Evolutionary conservation across 2,113 vertebrate genomes (phyloP).

Genomic region (Megaptera novaeangliae): DNA sequence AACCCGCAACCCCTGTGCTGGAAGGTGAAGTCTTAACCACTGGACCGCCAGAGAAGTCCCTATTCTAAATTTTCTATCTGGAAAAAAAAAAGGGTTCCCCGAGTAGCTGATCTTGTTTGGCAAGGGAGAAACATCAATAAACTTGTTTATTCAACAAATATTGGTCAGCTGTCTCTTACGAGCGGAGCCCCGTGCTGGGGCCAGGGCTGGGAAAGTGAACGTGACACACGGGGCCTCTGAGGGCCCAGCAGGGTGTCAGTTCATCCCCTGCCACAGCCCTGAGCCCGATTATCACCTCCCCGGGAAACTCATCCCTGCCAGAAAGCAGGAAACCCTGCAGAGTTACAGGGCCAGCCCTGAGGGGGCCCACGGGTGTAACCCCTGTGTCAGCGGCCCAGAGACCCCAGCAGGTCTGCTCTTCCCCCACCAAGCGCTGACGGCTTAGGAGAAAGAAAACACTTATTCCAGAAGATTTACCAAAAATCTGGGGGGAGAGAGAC

Average conservation of each 20-base stretch:
- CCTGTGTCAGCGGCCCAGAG: neutral
- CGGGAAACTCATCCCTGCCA: neutral
- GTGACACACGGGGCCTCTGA: neutral
- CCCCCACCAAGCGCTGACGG: neutral
- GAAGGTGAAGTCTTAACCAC: no score
- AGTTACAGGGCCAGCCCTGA: neutral
- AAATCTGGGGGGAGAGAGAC: no score
- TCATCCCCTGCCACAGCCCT: neutral
- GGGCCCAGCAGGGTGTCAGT: fast-evolving
- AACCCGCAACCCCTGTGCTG: no score
- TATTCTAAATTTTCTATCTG: neutral
- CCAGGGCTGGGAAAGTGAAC: neutral
- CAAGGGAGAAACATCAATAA: neutral
- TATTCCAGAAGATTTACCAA: neutral
- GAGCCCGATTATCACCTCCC: neutral
- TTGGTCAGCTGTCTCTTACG: neutral
- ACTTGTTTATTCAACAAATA: neutral
- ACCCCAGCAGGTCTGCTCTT: neutral
- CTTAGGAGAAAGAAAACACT: neutral
- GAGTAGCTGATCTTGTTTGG: neutral
- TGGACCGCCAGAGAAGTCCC: no score
- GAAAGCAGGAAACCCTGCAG: fast-evolving
- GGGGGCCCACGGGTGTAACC: fast-evolving
- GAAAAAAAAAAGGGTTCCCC: neutral
- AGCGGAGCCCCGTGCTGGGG: neutral